These are phyloP conservation scores for Ophion slaviceki DNA, from an alignment of 2,888 invertebrate species.

Conservation along the genomic window DNA sequence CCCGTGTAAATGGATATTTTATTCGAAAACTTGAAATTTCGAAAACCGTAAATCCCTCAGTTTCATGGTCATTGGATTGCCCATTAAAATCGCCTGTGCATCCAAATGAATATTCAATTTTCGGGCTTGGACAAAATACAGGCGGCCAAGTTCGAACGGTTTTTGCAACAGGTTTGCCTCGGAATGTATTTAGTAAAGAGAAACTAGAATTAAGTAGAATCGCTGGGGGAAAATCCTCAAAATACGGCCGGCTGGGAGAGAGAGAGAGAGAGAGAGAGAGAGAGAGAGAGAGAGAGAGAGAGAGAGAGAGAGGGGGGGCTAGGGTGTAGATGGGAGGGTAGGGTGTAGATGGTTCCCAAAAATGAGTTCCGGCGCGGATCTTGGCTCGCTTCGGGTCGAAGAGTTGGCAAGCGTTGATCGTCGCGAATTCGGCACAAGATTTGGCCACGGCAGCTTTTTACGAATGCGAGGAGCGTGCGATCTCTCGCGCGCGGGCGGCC, in stretches of 20 bases:
- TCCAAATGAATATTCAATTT: background rate
- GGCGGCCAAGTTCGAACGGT: background rate
- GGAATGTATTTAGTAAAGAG: too few species aligned
- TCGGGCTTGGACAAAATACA: too few species aligned
- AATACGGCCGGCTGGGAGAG: too few species aligned
- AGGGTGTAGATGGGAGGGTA: too few species aligned
- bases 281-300: too few species aligned
- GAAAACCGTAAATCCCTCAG: background rate
- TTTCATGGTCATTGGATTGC: background rate
- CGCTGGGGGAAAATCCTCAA: too few species aligned
- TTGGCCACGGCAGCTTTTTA: slow-evolving; percentile 58
- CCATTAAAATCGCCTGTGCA: background rate
- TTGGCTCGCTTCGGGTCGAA: background rate
- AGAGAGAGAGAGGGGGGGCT: too few species aligned
- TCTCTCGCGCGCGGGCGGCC: slow-evolving; percentile 49
- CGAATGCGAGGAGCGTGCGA: slow-evolving; percentile 18
- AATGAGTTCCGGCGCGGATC: background rate
- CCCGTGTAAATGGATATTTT: background rate
- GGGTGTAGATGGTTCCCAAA: background rate
- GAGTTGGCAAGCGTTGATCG: background rate
- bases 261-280: too few species aligned
- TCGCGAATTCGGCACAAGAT: background rate
- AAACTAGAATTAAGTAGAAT: too few species aligned
- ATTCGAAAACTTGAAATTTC: background rate
- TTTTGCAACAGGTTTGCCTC: background rate